Evolutionary conservation across 2,113 vertebrate species (phyloP), one percentile per base, ranked within the genome.

Genomic region (Amazona vittata): DNA sequence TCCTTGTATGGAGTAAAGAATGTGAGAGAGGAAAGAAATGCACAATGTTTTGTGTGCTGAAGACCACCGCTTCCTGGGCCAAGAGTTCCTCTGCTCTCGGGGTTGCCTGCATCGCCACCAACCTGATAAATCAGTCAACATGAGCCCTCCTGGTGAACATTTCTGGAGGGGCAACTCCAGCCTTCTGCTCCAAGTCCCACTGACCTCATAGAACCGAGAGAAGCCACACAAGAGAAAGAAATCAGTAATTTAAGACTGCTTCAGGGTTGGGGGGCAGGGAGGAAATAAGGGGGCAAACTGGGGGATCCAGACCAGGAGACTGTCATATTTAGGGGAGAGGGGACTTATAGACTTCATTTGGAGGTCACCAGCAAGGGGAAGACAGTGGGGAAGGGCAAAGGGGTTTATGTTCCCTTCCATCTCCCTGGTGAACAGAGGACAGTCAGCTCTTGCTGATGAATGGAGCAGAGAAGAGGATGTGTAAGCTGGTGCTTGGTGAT

Each of bases 81-180:
- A 94, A n/a, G 8, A 28, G 71, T 33, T 89, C 57, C 62, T 13
- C 59, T 63, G 55, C 60, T 47, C 37, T 83, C 52, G 18, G 35
- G 53, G 29, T 6, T 78, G 52, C 55, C 64, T 70, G 13, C 43
- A 77, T 60, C 94, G 60, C 37, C 69, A 84, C 37, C 78, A 8
- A 15, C 26, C 26, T 69, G 47, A 80, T 68, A 79, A 79, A 83
- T n/a, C 49, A 65, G 43, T 25, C 31, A 62, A 43, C 55, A 15
- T 0, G 0, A 84, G 47, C 13, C 4, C 50, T 78, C 26, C 22
- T 25, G 11, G 6, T 11, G 29, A 86, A 39, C 2, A 0, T 43
- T 87, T 83, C 87, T 79, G 44, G 53, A 71, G 67, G 2, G 24
- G 52, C 57, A 60, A 68, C 77, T 86, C 82, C 62, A 49, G 71